These are phyloP conservation scores for Drosophila mimetica DNA, from an alignment of 2,888 invertebrate genomes.

Conservation along the genomic window DNA sequence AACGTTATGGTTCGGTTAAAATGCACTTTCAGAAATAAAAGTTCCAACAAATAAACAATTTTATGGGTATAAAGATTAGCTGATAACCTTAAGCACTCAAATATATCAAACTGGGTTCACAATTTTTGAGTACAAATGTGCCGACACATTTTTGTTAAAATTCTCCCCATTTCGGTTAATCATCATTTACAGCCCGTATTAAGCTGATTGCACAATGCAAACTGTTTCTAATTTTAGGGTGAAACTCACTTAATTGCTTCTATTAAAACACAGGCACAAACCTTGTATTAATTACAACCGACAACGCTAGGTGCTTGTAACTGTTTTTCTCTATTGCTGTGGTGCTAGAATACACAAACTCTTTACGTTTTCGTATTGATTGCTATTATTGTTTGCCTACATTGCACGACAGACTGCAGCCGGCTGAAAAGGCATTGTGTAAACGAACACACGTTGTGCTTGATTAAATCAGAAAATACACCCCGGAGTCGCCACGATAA, in stretches of 20 bases:
- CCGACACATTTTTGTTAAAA: too few relatives aligned
- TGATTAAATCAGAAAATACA: constrained; percentile 21
- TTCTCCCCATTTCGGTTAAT: not conserved
- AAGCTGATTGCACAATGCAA: constrained; percentile 4
- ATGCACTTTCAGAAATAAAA: not conserved
- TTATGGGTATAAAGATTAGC: not conserved
- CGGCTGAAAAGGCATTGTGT: constrained; percentile 44
- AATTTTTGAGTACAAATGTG: too few relatives aligned
- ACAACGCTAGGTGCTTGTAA: constrained; percentile 29
- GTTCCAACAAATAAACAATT: not conserved
- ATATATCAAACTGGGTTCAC: not conserved
- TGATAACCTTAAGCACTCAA: not conserved
- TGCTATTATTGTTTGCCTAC: constrained; percentile 24
- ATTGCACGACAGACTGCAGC: constrained; percentile 40
- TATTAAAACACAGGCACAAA: constrained; percentile 44
- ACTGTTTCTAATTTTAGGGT: constrained; percentile 21
- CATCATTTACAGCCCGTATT: constrained; percentile 1
- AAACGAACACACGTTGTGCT: constrained; percentile 27
- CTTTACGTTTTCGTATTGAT: constrained; percentile 20
- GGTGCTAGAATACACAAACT: constrained; percentile 10
- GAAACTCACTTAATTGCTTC: constrained; percentile 54
- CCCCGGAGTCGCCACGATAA: not conserved
- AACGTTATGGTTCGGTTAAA: constrained; percentile 2
- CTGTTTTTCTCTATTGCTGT: constrained; percentile 11
- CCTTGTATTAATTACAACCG: constrained; percentile 44